Base-by-base conservation (phyloP, 2,113 vertebrate genomes). In the Cynopterus brachyotis region DNA sequence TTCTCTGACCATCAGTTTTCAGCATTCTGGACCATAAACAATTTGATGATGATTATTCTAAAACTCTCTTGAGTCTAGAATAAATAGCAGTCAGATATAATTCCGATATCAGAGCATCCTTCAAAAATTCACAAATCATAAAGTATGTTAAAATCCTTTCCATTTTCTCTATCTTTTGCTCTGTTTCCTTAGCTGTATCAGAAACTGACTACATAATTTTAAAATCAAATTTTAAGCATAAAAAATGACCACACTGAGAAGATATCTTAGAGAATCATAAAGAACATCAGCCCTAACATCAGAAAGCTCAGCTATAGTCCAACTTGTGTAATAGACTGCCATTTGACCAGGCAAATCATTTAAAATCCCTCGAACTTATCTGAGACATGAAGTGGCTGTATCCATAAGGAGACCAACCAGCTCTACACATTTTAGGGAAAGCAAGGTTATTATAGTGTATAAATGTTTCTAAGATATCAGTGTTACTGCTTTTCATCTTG, bases 301-400 rank as follows among this genome's bases (percentile, higher is more conserved):
- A 73, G 75, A 79, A 96, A 78, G 50, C 80, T 92, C 40, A 81
- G 35, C 3, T n/a, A 24, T 16, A 81, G 59, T 73, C 32, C 45
- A 64, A 75, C n/a, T 45, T 85, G 59, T 79, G 9, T 70, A 75
- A 85, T 64, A 94, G 90, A 62, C 12, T 91, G 70, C 9, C 45
- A 81, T 19, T 62, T 73, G 95, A 80, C 22, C 22, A 35, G 66
- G 24, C 20, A 45, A 32, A 53, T 32, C 50, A 78, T 50, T 91
- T 87, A 30, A n/a, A 72, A 8, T 90, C 59, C 64, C 26, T 45
- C 99, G 90, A 99, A 98, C 91, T 95, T 59, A 89, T 59, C 57
- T 53, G 30, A 59, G 59, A 42, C 9, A 72, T 22, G 35, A 83
- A 80, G 76, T 75, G 35, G 7, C 28, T 55, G 20, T 32, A 89